Conservation (phyloP, 2,888 invertebrate species). For the Strigamia transsilvanica region DNA sequence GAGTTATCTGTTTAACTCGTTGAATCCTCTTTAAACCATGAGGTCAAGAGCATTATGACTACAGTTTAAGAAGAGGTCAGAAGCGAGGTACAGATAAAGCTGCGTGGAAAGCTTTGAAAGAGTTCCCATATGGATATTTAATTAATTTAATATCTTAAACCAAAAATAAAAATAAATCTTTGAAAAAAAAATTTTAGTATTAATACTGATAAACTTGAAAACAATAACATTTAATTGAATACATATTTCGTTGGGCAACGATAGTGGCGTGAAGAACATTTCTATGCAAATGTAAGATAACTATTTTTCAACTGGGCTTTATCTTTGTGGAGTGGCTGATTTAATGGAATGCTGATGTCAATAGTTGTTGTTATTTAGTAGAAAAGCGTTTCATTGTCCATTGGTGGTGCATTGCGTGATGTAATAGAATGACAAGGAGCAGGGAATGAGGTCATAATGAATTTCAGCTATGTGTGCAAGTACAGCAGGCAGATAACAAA, state of each 20-base stretch:
- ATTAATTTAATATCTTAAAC: slow-evolving; percentile 20
- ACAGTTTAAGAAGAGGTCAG: slow-evolving; percentile 47
- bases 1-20: slow-evolving; percentile 52
- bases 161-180: neutral
- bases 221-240: neutral
- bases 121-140: slow-evolving; percentile 23
- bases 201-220: neutral
- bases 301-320: slow-evolving; percentile 43
- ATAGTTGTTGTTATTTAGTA: slow-evolving; percentile 47
- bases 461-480: slow-evolving; percentile 49
- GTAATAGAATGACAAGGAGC: slow-evolving; percentile 43
- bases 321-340: slow-evolving; percentile 26
- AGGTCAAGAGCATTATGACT: slow-evolving; percentile 50
- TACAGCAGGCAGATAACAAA: slow-evolving; percentile 53
- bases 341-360: slow-evolving; percentile 35
- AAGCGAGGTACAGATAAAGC: slow-evolving; percentile 26
- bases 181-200: neutral
- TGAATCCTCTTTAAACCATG: slow-evolving; percentile 51
- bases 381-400: slow-evolving; percentile 48
- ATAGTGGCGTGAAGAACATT: slow-evolving; percentile 32
- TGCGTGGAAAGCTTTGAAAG: slow-evolving; percentile 5
- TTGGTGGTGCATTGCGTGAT: slow-evolving; percentile 46
- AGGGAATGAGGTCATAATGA: slow-evolving; percentile 48
- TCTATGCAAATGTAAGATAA: slow-evolving; percentile 35
- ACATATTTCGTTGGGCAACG: neutral